Base-by-base conservation (phyloP, 2,888 invertebrate species). In the Heliconius aoede region DNA sequence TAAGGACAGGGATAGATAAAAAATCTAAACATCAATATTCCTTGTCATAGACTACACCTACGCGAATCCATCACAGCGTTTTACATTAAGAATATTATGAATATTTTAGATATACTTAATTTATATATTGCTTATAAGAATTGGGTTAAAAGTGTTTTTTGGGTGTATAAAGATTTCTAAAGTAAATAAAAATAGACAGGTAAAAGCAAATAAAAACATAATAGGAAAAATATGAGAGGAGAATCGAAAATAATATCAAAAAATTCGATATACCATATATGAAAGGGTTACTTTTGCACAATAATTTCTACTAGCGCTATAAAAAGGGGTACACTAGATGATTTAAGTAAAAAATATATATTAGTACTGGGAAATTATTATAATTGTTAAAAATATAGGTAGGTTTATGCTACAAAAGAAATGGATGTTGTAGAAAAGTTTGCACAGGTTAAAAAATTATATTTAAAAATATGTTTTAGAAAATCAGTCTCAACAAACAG, bases 401-500 rank as follows among this genome's bases (percentile, higher is more conserved):
- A 36, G 36, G 36, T 40, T 13, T n/a, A 65, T 24, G 15, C 15
- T 65, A 62, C n/a, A 32, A 69, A 26, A 24, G 36, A 60, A 74
- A 40, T 61, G 26, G 30, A 58, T 30, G 13, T 60, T n/a, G 40
- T 78, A 78, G 60, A 73, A 79, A 74, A 61, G n/a, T 18, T 58
- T 28, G 51, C 40, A 72, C 61, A 65, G 76, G 55, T 73, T 73
- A 69, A 86, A 85, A 60, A 84, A 80, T 84, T 82, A 83, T 81
- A 85, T 87, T 88, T 89, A 88, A 91, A 90, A 91, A 88, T 89
- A 90, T 88, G 86, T 87, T 89, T 90, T 89, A 95, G 90, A 93
- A 93, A 93, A 94, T 94, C 94, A 94, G 94, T 94, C 94, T 94
- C 93, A 91, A 92, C 87, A 89, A 91, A 92, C 94, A 94, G 94